Evolutionary conservation across 2,888 invertebrate species (phyloP), one percentile per base, ranked within the genome.

Genomic region (Polylopha cassiicola): DNA sequence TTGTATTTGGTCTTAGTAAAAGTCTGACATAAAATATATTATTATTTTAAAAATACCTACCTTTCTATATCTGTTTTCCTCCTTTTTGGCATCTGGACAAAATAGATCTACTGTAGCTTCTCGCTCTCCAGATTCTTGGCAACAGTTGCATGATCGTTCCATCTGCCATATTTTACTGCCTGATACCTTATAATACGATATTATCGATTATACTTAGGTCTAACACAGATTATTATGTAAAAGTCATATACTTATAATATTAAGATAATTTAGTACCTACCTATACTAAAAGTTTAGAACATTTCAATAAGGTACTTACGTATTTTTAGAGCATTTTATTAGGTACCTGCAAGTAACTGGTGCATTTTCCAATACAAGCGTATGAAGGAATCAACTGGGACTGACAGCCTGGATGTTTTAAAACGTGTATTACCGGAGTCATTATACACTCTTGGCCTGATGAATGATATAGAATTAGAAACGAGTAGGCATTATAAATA

Each of bases 111-210:
- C 95, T 9, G 92, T 91, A 1, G 96, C 96, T 75, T 96, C 96
- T 50, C 96, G 87, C 79, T 96, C 95, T 2, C 95, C 95, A 53
- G 95, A 95, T 71, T 97, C 97, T 75, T 97, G 96, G 66, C 97
- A 97, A 71, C 97, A 97, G 90, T 95, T 97, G 66, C 97, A 97
- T 1, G 95, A 95, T 15, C 97, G 87, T 74, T 97, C 96, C 92
- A 96, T 95, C 88, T 96, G 96, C 96, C 96, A 97, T 67, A 96
- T 94, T 88, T 96, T 96, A 56, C 95, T 95, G 3, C 95, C 95
- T 18, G 96, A 96, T 4, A 97, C 95, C 96, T 96, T 47, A 37
- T 64, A 51, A 16, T 7, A 38, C 44, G 33, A 13, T n/a, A n/a
- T n/a, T n/a, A n/a, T n/a, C n/a, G n/a, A n/a, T n/a, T n/a, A n/a